Evolutionary conservation across 2,113 vertebrate genomes (phyloP).

Genomic region (Fulmarus glacialis): DNA sequence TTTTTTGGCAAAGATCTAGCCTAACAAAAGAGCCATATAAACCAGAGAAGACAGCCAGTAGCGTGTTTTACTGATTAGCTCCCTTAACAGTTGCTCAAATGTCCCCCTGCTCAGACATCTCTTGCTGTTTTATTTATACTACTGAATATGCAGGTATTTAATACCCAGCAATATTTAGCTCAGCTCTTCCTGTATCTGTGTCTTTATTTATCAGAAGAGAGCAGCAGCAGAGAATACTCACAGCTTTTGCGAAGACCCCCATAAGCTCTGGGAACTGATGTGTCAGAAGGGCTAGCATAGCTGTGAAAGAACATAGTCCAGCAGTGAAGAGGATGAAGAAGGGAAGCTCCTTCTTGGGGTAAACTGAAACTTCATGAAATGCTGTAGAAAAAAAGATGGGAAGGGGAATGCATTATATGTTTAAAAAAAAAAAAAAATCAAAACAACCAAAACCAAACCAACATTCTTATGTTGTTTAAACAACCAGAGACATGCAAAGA

Average conservation of each 20-base stretch:
- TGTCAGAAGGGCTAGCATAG: conserved; percentile 97
- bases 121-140: not conserved
- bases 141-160: not conserved
- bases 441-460: not conserved
- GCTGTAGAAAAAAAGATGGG: conserved; percentile 78
- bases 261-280: conserved; percentile 99
- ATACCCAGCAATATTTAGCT: not conserved
- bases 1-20: not conserved
- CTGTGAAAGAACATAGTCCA: conserved; percentile 97
- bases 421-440: not conserved
- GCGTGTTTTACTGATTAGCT: not conserved
- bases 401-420: not conserved
- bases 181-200: not conserved
- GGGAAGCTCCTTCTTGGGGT: conserved; percentile 98
- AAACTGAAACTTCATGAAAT: conserved; percentile 99
- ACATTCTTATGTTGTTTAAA: not conserved
- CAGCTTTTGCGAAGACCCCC: conserved; percentile 98
- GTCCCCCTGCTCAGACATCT: not conserved
- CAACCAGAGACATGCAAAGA: not conserved
- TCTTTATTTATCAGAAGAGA: not conserved
- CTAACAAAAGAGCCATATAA: not conserved
- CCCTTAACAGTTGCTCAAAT: not conserved
- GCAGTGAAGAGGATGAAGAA: conserved; percentile 99
- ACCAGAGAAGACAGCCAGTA: not conserved
- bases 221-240: conserved; percentile 78